These are phyloP conservation scores for Drosophila kanapiae DNA, from an alignment of 1,140 invertebrate species.

Conservation along the genomic window DNA sequence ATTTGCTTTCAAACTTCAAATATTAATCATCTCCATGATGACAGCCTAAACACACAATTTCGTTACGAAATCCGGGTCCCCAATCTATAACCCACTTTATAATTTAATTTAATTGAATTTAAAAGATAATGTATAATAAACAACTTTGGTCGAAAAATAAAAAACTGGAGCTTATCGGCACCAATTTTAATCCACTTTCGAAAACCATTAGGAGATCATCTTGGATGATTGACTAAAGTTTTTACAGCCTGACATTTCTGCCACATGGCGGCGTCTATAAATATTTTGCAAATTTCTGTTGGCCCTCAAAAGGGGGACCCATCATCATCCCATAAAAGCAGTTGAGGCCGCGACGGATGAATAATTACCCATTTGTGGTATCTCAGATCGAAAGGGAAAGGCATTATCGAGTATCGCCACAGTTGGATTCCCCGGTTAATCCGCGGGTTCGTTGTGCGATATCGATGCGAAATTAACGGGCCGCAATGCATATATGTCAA, in stretches of 20 bases:
- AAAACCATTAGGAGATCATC: constrained; percentile 41
- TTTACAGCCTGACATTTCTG: constrained; percentile 36
- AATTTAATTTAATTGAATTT: constrained; percentile 11
- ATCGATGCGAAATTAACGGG: constrained; percentile 55
- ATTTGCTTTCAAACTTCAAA: constrained; percentile 3
- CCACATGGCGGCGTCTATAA: constrained; percentile 26
- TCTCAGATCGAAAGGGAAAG: constrained; percentile 53
- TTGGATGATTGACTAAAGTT: constrained; percentile 31
- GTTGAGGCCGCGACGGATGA: constrained; percentile 44
- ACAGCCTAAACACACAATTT: constrained; percentile 2
- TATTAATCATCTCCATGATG: neutral
- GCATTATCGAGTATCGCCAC: constrained; percentile 35
- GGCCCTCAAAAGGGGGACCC: constrained; percentile 21
- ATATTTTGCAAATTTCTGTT: constrained; percentile 28
- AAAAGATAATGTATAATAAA: constrained; percentile 9
- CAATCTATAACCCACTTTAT: constrained; percentile 23
- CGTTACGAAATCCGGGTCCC: constrained; percentile 16
- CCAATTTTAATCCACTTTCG: constrained; percentile 38
- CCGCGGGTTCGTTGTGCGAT: constrained; percentile 33
- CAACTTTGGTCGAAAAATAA: neutral
- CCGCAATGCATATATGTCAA: constrained; percentile 61
- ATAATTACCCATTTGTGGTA: constrained; percentile 43
- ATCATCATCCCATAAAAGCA: constrained; percentile 22
- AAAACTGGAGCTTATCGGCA: constrained; percentile 16
- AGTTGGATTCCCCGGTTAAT: constrained; percentile 31